Base-by-base conservation (phyloP, 2,888 invertebrate genomes). In the Neoitamus cyanurus region DNA sequence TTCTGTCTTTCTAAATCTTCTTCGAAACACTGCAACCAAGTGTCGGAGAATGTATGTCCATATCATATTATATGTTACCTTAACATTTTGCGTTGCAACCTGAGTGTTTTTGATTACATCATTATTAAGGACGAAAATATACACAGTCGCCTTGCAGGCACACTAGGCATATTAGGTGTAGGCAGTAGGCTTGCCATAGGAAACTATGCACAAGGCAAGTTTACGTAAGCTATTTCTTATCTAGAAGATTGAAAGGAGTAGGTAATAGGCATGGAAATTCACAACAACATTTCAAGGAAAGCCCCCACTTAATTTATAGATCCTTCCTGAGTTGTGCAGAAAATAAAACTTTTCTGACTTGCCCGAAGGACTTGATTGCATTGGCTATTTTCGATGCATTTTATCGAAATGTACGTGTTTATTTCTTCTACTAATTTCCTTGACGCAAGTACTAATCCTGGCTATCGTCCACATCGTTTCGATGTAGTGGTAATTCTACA, bases 401-500 rank as follows among this genome's bases (percentile, higher is more conserved):
- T 7, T 34, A 34, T 13, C 30, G 70, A 70, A 70, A 70, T 70
- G 28, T 70, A 70, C 30, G 70, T 70, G 28, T 30, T 70, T 70
- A 0, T 30, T 70, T 5, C 70, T 70, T 30, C 31, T n/a, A 70
- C 13, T 70, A 70, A 70, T 30, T 30, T 70, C 30, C 70, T 30
- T 30, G 31, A 30, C 70, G 30, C 9, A 70, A 70, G n/a, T n/a
- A n/a, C 11, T 31, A 70, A 30, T 30, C 70, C n/a, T 25, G 4
- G 70, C 30, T 31, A n/a, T 31, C 4, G 11, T 70, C 70, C 11
- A 31, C 11, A 70, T 30, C 28, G 70, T 25, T 70, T 30, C 70
- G 70, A 70, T 70, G 28, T 70, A 70, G 30, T 70, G 70, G 70
- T 70, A 30, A 70, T 30, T 70, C 13, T 30, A 70, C 70, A 70